Conservation (phyloP, 2,113 vertebrate species). For the Harpagus bidentatus region DNA sequence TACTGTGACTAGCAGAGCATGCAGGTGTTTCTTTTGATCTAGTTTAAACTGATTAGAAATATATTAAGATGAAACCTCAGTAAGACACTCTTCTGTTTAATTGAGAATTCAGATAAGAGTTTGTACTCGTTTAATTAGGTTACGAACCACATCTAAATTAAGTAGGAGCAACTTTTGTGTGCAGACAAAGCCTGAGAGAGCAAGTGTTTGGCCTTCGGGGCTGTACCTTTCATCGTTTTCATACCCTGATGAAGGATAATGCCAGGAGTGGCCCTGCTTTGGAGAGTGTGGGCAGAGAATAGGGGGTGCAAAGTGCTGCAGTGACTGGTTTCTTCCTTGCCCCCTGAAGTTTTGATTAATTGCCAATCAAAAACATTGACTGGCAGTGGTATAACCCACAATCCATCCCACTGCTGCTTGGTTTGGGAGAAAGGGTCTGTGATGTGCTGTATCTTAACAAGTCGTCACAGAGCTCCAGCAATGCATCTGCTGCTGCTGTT, state of each 20-base stretch:
- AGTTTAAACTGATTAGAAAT: neutral
- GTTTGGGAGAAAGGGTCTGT: neutral
- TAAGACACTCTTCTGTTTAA: neutral
- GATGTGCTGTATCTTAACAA: neutral
- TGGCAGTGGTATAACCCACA: neutral
- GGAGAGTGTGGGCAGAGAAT: neutral
- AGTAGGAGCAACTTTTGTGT: neutral
- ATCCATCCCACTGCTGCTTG: neutral
- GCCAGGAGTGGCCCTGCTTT: rapidly evolving
- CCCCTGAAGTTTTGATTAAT: neutral
- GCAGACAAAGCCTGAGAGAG: neutral
- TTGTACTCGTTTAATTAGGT: neutral
- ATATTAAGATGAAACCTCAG: neutral
- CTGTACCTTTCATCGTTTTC: neutral
- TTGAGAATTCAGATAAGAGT: neutral
- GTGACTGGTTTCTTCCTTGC: neutral
- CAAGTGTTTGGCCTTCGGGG: neutral
- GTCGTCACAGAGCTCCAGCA: neutral
- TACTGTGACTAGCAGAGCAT: neutral
- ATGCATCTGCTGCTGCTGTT: rapidly evolving
- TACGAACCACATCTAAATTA: neutral
- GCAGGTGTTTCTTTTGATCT: neutral
- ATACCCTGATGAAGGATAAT: neutral
- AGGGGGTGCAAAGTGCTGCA: neutral
- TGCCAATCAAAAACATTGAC: neutral